Evolutionary conservation across 2,113 vertebrate species (phyloP).

Genomic region (Hyperoodon ampullatus): DNA sequence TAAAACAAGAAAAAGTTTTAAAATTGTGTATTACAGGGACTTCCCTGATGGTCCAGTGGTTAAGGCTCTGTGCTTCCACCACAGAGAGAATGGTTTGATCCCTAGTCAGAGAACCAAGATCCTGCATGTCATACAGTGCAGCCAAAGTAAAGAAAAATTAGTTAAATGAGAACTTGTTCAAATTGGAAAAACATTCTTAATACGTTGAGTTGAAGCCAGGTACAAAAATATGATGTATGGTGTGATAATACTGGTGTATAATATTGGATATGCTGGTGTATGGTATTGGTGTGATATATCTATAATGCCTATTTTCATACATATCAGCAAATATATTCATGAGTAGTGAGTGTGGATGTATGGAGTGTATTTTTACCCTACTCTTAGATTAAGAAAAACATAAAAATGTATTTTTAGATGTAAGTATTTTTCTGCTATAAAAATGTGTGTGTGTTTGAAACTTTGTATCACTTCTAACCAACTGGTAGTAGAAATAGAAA

Average conservation of each 20-base stretch:
- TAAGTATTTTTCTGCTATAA: not conserved
- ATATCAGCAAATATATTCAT: not conserved
- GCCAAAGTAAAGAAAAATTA: not conserved
- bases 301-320: not conserved
- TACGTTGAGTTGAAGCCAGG: not conserved
- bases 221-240: not conserved
- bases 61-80: not conserved
- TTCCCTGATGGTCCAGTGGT: not conserved
- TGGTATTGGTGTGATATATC: not conserved
- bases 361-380: not conserved
- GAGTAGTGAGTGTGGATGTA: not conserved
- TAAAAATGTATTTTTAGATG: not conserved
- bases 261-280: not conserved
- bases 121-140: not conserved
- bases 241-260: not conserved
- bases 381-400: not conserved
- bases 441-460: not conserved
- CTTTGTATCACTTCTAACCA: slow-evolving; percentile 1
- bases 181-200: not conserved
- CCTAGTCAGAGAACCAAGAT: not conserved
- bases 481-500: not conserved
- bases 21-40: not conserved
- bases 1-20: not conserved
- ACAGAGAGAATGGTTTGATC: accelerated
- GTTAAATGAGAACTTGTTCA: not conserved